phyloP scores from a whole-genome alignment of 2,888 invertebrate species.

The Leptinotarsa juncta region DNA sequence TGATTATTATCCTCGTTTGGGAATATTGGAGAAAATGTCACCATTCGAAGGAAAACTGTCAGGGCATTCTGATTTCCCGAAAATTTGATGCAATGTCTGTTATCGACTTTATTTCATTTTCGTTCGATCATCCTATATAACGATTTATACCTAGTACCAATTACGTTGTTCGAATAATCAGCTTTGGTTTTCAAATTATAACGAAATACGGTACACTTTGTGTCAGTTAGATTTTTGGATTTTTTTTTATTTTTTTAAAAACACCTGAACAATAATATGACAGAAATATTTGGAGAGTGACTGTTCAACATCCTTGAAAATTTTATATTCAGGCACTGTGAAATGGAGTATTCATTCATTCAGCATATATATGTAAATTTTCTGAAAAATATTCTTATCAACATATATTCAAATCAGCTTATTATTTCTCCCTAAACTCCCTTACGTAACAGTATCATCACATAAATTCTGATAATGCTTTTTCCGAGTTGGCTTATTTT shows the following conservation, averaged over 20 bases:
- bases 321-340: neutral
- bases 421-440: conserved; percentile 46
- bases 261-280: neutral
- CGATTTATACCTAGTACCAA: too few relatives aligned
- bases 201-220: too few relatives aligned
- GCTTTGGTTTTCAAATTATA: too few relatives aligned
- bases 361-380: conserved; percentile 49
- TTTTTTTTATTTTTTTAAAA: neutral
- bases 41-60: too few relatives aligned
- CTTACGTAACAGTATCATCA: conserved; percentile 41
- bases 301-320: neutral
- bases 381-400: conserved; percentile 53
- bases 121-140: too few relatives aligned
- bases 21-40: too few relatives aligned
- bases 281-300: neutral
- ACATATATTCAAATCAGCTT: conserved; percentile 52
- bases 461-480: conserved; percentile 27
- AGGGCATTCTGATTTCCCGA: too few relatives aligned
- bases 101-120: too few relatives aligned
- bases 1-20: too few relatives aligned
- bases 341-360: conserved; percentile 46
- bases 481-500: conserved; percentile 25
- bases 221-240: too few relatives aligned
- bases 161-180: too few relatives aligned
- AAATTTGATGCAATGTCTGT: too few relatives aligned